phyloP scores from a whole-genome alignment of 2,797 vertebrate species.

The Tokudaia tokunoshimensis region DNA sequence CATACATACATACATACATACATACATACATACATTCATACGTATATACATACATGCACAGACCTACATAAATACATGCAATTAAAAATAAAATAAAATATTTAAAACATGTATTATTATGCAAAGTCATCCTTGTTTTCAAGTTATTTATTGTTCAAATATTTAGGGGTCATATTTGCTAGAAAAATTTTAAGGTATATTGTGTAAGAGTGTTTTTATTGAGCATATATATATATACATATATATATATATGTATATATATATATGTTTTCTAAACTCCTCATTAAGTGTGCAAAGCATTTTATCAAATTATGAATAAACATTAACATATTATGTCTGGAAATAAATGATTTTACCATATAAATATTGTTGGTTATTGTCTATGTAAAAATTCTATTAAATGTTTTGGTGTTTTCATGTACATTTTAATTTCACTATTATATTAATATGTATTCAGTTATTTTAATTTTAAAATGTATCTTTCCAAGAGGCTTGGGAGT shows the following conservation, averaged over 20 bases:
- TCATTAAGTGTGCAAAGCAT: background rate
- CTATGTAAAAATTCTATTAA: background rate
- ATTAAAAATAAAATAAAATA: background rate
- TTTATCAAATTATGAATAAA: background rate
- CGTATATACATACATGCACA: background rate
- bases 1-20: background rate
- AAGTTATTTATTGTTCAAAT: background rate
- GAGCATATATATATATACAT: background rate
- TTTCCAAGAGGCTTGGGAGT: background rate
- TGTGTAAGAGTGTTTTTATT: background rate
- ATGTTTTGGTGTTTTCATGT: background rate
- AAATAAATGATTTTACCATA: background rate
- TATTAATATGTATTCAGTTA: background rate
- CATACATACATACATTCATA: background rate
- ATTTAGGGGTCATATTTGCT: background rate
- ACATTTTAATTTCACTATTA: background rate
- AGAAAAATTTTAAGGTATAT: background rate
- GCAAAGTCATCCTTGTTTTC: background rate
- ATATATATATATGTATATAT: background rate
- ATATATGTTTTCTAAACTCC: background rate
- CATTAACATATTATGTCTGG: background rate
- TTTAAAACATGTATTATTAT: background rate
- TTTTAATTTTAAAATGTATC: background rate
- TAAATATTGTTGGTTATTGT: background rate
- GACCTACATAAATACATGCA: background rate